Conservation (phyloP, 2,113 vertebrate genomes). For the Hemibagrus wyckioides region DNA sequence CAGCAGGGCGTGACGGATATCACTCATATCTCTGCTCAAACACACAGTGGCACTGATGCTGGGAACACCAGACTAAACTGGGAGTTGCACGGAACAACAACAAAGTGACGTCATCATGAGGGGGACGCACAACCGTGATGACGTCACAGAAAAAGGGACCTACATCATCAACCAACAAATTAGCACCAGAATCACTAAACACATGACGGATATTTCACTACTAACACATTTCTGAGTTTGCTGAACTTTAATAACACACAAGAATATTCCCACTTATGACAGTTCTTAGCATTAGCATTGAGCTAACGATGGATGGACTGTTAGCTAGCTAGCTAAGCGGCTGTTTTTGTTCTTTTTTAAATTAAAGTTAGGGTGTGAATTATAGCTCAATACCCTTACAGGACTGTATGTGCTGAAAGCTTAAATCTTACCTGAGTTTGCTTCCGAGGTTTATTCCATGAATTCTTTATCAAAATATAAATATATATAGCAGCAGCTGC, state of each 20-base stretch:
- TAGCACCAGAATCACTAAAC: neutral
- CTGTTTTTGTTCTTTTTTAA: neutral
- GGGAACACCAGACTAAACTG: neutral
- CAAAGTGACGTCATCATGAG: neutral
- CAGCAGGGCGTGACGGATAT: constrained; percentile 91
- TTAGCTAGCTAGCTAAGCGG: neutral
- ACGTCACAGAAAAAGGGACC: neutral
- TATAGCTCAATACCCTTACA: neutral
- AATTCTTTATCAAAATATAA: neutral
- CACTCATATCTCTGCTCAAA: constrained; percentile 77
- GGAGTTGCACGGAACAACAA: neutral
- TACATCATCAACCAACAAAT: neutral
- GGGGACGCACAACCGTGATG: neutral
- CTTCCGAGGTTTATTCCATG: constrained; percentile 2
- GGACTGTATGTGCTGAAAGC: neutral
- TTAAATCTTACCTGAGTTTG: constrained; percentile 25
- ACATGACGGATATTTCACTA: neutral
- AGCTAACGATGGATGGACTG: neutral
- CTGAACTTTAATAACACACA: neutral
- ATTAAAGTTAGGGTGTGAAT: no score
- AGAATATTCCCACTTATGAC: no score
- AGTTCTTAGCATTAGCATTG: neutral
- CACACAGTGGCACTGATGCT: neutral
- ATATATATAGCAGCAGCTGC: neutral
- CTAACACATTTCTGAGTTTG: neutral